These are phyloP conservation scores for Glareola pratincola DNA, from an alignment of 2,113 vertebrate species.

Conservation along the genomic window DNA sequence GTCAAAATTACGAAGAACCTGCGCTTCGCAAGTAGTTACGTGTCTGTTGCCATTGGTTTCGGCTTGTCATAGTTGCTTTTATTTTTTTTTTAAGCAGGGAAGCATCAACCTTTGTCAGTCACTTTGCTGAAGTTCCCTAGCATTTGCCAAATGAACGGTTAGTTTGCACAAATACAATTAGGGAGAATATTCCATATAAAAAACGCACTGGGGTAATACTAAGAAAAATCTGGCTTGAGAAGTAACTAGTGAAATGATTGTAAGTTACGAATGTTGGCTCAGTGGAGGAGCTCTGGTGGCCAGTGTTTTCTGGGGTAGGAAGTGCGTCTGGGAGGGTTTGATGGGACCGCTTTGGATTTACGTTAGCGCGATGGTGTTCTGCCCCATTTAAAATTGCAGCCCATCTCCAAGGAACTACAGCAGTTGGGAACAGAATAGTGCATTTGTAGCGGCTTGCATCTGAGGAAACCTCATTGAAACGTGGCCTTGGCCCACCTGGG, in stretches of 20 bases:
- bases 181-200: background rate
- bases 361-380: accelerated
- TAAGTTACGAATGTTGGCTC: background rate
- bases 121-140: background rate
- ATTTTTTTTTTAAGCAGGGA: conserved; percentile 47
- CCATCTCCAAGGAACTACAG: background rate
- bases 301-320: background rate
- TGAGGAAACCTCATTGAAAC: background rate
- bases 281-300: background rate
- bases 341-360: background rate
- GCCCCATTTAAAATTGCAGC: background rate
- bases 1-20: conserved; percentile 23
- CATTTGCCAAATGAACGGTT: conserved; percentile 53
- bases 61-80: conserved; percentile 11
- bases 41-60: background rate
- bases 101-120: background rate
- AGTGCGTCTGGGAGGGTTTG: background rate
- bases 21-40: background rate
- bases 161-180: conserved; percentile 34
- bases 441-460: background rate
- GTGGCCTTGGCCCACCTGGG: background rate
- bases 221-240: background rate
- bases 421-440: background rate
- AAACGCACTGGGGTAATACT: background rate
- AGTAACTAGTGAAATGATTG: background rate